phyloP scores from a whole-genome alignment of 2,888 invertebrate species.

The Dichetophora obliterata region DNA sequence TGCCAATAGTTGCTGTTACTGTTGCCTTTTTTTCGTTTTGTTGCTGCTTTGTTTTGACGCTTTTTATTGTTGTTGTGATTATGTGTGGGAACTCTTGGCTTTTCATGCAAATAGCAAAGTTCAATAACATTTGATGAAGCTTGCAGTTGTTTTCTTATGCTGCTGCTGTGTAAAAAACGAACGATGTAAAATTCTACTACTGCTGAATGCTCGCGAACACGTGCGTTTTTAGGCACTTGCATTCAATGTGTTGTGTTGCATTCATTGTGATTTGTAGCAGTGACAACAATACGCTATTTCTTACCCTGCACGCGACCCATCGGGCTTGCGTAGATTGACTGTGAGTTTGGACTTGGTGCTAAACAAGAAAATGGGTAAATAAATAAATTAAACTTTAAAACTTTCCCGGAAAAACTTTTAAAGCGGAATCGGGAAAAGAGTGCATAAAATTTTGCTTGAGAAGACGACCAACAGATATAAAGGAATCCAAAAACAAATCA shows the following conservation, averaged over 20 bases:
- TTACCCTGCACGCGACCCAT: too few species aligned
- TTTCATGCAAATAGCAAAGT: conserved; percentile 39
- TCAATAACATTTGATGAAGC: conserved; percentile 36
- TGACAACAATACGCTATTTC: neutral
- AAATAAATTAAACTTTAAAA: too few species aligned
- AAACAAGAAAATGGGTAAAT: too few species aligned
- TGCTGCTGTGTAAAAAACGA: neutral
- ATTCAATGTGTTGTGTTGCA: conserved; percentile 5
- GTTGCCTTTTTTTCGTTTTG: conserved; percentile 10
- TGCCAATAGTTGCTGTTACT: conserved; percentile 26
- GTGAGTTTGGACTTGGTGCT: too few species aligned
- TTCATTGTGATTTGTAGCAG: neutral
- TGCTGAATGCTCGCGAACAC: neutral
- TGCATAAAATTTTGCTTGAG: too few species aligned
- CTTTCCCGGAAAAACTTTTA: too few species aligned
- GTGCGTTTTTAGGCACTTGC: neutral
- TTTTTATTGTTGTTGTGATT: conserved; percentile 20
- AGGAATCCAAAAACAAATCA: too few species aligned
- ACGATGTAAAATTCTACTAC: neutral
- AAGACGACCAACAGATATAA: too few species aligned
- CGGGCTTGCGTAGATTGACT: too few species aligned
- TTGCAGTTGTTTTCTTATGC: conserved; percentile 24
- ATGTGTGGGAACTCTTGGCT: conserved; percentile 32
- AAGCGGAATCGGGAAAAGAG: too few species aligned
- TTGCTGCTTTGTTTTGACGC: conserved; percentile 10